Conservation (phyloP, 2,797 vertebrate species). For the Erpetoichthys calabaricus region DNA sequence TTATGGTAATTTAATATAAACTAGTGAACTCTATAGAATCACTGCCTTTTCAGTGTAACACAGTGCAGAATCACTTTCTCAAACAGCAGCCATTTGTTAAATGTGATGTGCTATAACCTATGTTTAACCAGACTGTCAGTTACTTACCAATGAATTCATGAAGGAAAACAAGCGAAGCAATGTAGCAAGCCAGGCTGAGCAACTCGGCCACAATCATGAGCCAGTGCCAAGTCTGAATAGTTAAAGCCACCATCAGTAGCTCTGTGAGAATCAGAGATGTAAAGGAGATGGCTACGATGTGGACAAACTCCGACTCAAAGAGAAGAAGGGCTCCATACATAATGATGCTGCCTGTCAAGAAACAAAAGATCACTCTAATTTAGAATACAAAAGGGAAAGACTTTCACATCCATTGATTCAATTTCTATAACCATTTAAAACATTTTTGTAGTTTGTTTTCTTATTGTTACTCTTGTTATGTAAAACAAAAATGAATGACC, state of each 20-base stretch:
- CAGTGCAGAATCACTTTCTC: too few species aligned
- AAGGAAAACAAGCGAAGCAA: constrained; percentile 90
- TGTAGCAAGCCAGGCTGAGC: constrained; percentile 83
- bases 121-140: neutral
- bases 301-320: constrained; percentile 94
- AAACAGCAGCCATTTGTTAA: too few species aligned
- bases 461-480: too few species aligned
- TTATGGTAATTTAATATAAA: too few species aligned
- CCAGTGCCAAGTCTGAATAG: constrained; percentile 97
- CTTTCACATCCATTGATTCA: too few species aligned
- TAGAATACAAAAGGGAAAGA: neutral
- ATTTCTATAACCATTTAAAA: neutral
- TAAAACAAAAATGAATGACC: too few species aligned
- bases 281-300: constrained; percentile 96
- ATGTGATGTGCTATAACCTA: too few species aligned
- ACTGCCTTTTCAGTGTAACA: too few species aligned
- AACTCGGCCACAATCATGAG: constrained; percentile 94
- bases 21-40: too few species aligned
- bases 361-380: constrained; percentile 1
- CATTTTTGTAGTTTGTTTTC: neutral
- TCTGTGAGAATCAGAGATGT: constrained; percentile 92
- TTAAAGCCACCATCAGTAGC: constrained; percentile 93
- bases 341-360: constrained; percentile 80
- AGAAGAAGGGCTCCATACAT: constrained; percentile 93
- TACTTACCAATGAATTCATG: constrained; percentile 87